Conservation (phyloP, 2,113 vertebrate genomes). For the Menidia beryllina region DNA sequence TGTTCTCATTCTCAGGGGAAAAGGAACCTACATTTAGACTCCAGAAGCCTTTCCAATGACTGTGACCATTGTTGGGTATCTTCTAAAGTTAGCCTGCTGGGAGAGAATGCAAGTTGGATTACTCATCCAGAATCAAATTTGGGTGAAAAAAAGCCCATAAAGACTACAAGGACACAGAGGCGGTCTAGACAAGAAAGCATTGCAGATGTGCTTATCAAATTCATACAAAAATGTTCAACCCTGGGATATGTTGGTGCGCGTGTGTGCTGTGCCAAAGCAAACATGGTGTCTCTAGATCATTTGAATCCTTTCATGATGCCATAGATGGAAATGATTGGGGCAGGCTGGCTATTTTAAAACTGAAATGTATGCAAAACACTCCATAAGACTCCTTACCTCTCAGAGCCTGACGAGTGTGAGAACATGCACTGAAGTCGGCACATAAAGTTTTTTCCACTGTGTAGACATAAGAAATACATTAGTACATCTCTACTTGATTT, state of each 20-base stretch:
- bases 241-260: slow-evolving; percentile 35
- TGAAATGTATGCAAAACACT: slow-evolving; percentile 72
- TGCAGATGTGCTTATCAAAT: slow-evolving; percentile 58
- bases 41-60: slow-evolving; percentile 83
- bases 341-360: slow-evolving; percentile 70
- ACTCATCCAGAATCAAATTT: slow-evolving; percentile 54
- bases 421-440: slow-evolving; percentile 84
- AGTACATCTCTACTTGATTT: slow-evolving; percentile 51
- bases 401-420: slow-evolving; percentile 74
- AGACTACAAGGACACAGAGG: slow-evolving; percentile 7
- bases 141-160: slow-evolving; percentile 40
- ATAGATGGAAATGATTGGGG: slow-evolving; percentile 76
- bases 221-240: slow-evolving; percentile 44
- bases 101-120: slow-evolving; percentile 62
- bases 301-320: slow-evolving; percentile 72
- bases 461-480: slow-evolving; percentile 60
- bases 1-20: slow-evolving; percentile 20
- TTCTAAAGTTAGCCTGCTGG: slow-evolving; percentile 83
- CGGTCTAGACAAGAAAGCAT: slow-evolving; percentile 15
- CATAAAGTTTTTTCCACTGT: slow-evolving; percentile 84
- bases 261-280: slow-evolving; percentile 70
- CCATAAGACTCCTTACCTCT: slow-evolving; percentile 78
- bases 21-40: slow-evolving; percentile 83
- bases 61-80: slow-evolving; percentile 86
- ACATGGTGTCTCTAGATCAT: slow-evolving; percentile 65